A percentile compares a stretch with the other conserved stretches of the same genome.
These are phyloP conservation scores for Delphinus delphis DNA, from an alignment of 2,113 vertebrate species.

Conservation along the genomic window DNA sequence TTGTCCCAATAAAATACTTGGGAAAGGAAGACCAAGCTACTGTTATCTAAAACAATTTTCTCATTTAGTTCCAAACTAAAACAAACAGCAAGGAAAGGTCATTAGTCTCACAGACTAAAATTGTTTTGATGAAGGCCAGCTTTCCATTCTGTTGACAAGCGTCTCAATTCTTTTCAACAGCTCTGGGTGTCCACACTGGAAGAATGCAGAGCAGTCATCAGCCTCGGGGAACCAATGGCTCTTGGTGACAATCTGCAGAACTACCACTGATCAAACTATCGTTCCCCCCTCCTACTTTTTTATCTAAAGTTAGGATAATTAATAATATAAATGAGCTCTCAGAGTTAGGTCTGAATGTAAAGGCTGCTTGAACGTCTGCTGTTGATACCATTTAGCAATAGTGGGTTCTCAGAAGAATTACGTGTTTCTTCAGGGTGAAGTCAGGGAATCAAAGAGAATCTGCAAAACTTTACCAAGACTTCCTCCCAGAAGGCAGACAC, in stretches of 20 bases:
- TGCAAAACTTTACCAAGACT: constrained; percentile 73
- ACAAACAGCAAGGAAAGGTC: constrained; percentile 90
- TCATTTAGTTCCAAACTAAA: constrained; percentile 86
- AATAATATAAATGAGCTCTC: constrained; percentile 89
- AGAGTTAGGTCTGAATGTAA: constrained; percentile 85
- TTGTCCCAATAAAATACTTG: constrained; percentile 59
- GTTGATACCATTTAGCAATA: constrained; percentile 59
- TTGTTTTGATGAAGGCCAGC: constrained; percentile 92
- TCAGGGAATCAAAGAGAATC: constrained; percentile 79
- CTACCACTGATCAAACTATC: constrained; percentile 69
- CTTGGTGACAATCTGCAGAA: constrained; percentile 81
- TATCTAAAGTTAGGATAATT: constrained; percentile 87
- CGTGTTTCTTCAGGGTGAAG: constrained; percentile 64
- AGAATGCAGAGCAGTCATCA: constrained; percentile 93
- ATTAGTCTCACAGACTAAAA: constrained; percentile 91
- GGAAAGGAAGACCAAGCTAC: constrained; percentile 61
- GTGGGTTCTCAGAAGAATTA: constrained; percentile 76
- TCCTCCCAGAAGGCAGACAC: constrained; percentile 29
- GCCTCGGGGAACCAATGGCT: constrained; percentile 87
- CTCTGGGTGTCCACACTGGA: constrained; percentile 90
- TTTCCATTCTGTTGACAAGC: constrained; percentile 93
- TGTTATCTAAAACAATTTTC: constrained; percentile 78
- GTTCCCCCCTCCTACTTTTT: not conserved
- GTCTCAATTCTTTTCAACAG: constrained; percentile 98
- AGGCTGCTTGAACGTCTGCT: constrained; percentile 81